A percentile compares a stretch with the other conserved stretches of the same genome.
phyloP scores from a whole-genome alignment of 92 coral and sea anemone genomes.

The Nematostella vectensis region DNA sequence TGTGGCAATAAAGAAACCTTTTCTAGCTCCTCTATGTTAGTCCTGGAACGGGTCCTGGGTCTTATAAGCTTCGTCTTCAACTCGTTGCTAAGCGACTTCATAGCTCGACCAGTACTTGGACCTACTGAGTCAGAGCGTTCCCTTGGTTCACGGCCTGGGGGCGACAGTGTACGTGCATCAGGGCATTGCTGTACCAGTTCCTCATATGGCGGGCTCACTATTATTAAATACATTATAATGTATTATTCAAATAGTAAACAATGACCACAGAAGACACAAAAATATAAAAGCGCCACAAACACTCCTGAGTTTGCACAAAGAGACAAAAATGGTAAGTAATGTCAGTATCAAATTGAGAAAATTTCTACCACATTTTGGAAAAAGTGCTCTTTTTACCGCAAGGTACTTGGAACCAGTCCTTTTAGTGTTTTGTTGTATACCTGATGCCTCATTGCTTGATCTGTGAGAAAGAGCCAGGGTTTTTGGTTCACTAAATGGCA shows the following conservation, averaged over 20 bases:
- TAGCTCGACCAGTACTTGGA: conserved; percentile 46
- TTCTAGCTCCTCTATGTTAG: conserved; percentile 60
- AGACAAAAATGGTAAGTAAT: too few species aligned
- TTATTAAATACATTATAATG: neutral
- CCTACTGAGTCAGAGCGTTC: conserved; percentile 53
- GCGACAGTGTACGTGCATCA: conserved; percentile 41
- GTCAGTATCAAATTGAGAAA: too few species aligned
- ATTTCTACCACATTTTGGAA: too few species aligned
- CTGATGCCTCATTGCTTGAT: neutral
- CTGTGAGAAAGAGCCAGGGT: conserved; percentile 4
- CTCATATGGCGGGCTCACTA: conserved; percentile 4
- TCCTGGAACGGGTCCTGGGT: conserved; percentile 44
- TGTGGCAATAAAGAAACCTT: conserved; percentile 29
- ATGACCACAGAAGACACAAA: too few species aligned
- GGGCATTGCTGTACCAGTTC: conserved; percentile 27
- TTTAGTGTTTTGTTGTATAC: too few species aligned
- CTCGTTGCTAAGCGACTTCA: conserved; percentile 55
- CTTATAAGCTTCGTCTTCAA: conserved; percentile 44
- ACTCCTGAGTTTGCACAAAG: too few species aligned
- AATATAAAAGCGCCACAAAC: too few species aligned
- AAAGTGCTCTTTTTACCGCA: too few species aligned
- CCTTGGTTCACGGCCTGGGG: conserved; percentile 45
- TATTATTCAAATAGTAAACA: too few species aligned
- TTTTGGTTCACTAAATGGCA: conserved; percentile 41
- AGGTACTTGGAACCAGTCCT: too few species aligned